Evolutionary conservation across 2,113 vertebrate species (phyloP).

Genomic region (Paedocypris sp.): DNA sequence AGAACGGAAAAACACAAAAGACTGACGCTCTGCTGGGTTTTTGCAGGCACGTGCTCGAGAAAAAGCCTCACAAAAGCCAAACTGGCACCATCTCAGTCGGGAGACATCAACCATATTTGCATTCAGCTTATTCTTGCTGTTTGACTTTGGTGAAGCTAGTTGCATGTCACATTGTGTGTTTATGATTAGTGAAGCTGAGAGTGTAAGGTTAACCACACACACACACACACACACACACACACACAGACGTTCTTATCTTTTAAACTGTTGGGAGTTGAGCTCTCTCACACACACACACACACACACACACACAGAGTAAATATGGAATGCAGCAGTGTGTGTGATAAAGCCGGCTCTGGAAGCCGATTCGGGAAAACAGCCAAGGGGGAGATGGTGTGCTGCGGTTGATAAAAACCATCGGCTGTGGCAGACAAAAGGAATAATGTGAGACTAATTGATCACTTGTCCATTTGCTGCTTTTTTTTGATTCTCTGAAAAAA

Average conservation of each 20-base stretch:
- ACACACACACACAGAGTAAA: slow-evolving; percentile 32
- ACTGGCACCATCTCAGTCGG: not conserved
- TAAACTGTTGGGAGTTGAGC: slow-evolving; percentile 34
- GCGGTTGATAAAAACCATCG: slow-evolving; percentile 52
- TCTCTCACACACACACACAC: slow-evolving; percentile 20
- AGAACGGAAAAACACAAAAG: not conserved
- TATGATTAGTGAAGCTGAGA: not conserved
- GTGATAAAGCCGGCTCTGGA: slow-evolving; percentile 48
- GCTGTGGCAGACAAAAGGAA: slow-evolving; percentile 41
- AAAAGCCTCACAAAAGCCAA: slow-evolving; percentile 17
- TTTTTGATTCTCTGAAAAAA: slow-evolving; percentile 44
- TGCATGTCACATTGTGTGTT: not conserved
- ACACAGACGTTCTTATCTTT: slow-evolving; percentile 38
- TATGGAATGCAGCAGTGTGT: slow-evolving; percentile 41
- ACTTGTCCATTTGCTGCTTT: slow-evolving; percentile 40
- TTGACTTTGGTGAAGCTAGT: not conserved
- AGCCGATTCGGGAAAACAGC: slow-evolving; percentile 38
- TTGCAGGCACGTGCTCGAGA: slow-evolving; percentile 12
- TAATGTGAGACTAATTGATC: slow-evolving; percentile 50
- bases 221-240: not conserved
- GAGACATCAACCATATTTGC: not conserved
- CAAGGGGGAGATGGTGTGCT: slow-evolving; percentile 50
- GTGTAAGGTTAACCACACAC: slow-evolving; percentile 19
- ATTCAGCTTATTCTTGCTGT: not conserved
- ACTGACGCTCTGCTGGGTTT: slow-evolving; percentile 34